Base-by-base conservation (phyloP, 2,797 vertebrate genomes). In the Poliocrania exsul region DNA sequence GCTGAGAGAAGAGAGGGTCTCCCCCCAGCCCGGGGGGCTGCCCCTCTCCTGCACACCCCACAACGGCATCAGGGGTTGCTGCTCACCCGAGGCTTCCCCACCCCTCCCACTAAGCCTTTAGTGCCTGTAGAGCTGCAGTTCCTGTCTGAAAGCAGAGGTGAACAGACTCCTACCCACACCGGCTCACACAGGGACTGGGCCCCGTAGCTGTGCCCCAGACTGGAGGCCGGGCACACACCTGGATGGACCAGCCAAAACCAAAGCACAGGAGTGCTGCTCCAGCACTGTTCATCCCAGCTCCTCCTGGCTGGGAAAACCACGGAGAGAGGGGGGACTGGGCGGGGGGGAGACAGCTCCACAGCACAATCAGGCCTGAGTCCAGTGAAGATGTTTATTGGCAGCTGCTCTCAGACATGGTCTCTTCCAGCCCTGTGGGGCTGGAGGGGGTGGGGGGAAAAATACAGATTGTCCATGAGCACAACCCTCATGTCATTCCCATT, bases 361-460 rank as follows among this genome's bases (percentile, higher is more conserved):
- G 62, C 56, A 66, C 61, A 51, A 13, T 37, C 81, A 91, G 89
- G 89, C 93, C 79, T 0, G 1, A 74, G 67, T 24, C 90, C 94
- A 93, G 86, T 40, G 65, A 81, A 96, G 83, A 85, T 26, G 35
- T 89, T 93, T 93, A 90, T 44, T 93, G 93, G 92, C 90, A 93
- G 90, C 40, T 66, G 78, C 78, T 92, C 86, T 74, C 40, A 23
- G 88, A 80, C 78, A 54, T 35, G 4, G 26, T 80, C 83, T 91
- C 91, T 92, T 95, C 74, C 77, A 90, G 86, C 69, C 91, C 83
- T 44, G 69, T 28, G 89, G 84, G 92, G 81, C 60, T 79, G 78
- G 72, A 78, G 64, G n/a, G 74, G 57, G 70, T n/a, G 66, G 71
- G 56, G 50, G 70, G 14, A 60, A 87, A 92, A 86, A 92, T 47